Evolutionary conservation across 1,140 invertebrate species (phyloP), one percentile per base, ranked within the genome.

Genomic region (Solenopsis invicta): DNA sequence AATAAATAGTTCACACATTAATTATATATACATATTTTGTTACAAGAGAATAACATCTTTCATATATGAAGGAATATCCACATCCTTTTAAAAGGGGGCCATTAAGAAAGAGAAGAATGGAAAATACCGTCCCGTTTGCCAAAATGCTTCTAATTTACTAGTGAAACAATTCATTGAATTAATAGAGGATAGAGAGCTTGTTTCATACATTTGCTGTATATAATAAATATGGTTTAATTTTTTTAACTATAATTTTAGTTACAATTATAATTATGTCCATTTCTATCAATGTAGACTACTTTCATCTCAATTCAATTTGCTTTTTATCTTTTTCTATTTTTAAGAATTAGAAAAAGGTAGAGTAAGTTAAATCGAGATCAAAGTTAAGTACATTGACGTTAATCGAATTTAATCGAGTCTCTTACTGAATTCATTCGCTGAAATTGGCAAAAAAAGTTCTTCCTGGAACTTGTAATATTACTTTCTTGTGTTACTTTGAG

Each of bases 121-220:
- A 86, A 76, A 72, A 29, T 54, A 13, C 66, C 52, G 66, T 85
- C 75, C n/a, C 52, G 12, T 56, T 59, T 85, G 62, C 34, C 72
- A 78, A 45, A 76, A 85, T 66, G 71, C 52, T 84, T 74, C 69
- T 61, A 50, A 61, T 87, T 72, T 87, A 80, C 72, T 61, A 54
- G 50, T 24, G 29, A 76, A 87, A 84, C 13, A n/a, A 34, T 84
- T 84, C 45, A 18, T 75, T 84, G 37, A 9, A 85, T 29, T 18
- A 76, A 10, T 48, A 41, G 13, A 18, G n/a, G 37, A 66, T 50
- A 61, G 37, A 48, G 52, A 84, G 41, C n/a, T 9, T 48, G n/a
- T 61, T 62, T 29, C 18, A 18, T 45, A 56, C 21, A 69, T 21
- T 48, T 74, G 45, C 45, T 59, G 66, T 81, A 56, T 21, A 69